Evolutionary conservation across 1,140 invertebrate genomes (phyloP), one percentile per base, ranked within the genome.

Genomic region (Drosophila suzukii): DNA sequence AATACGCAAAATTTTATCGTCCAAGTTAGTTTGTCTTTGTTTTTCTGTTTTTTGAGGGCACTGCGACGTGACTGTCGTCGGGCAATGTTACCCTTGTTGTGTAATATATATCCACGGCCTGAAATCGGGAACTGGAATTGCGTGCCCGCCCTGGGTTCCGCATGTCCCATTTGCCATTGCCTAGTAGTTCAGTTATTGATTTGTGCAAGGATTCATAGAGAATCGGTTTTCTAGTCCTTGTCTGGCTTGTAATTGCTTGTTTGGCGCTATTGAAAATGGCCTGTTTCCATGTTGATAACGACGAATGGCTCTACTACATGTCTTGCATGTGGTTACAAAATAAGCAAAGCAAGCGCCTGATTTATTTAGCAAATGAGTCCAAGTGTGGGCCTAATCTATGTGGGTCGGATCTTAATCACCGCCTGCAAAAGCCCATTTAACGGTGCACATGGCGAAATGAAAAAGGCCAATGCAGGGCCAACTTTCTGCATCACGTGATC

Each of bases 31-130:
- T 50, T 61, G 39, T 30, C 4, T 57, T 39, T 47, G 17, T 62
- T 32, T 36, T 59, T 34, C 4, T 12, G 0, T 49, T 56, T 84
- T 72, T 75, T 62, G 36, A 75, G 73, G 59, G 60, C 71, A 58
- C 53, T 75, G 58, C 70, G 32, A 32, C 47, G 50, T 27, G 27
- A 27, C 58, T 46, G 58, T 24, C n/a, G 20, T 65, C 58, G 72
- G 58, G 59, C 77, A 85, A 78, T 78, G 56, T 82, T 86, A 88
- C 81, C 81, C 81, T 86, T 82, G 83, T 85, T 85, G 78, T 78
- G 75, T 86, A 85, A 85, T 71, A 73, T 6, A 8, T 51, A 49
- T 46, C 38, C 46, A 5, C 11, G 17, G 12, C 50, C 49, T 32
- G 10, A 39, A 50, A 39, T 47, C 60, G 47, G 60, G 67, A 51